Evolutionary conservation across 2,113 vertebrate genomes (phyloP), one percentile per base, ranked within the genome.

Genomic region (rabbit (Oryctolagus cuniculus)): DNA sequence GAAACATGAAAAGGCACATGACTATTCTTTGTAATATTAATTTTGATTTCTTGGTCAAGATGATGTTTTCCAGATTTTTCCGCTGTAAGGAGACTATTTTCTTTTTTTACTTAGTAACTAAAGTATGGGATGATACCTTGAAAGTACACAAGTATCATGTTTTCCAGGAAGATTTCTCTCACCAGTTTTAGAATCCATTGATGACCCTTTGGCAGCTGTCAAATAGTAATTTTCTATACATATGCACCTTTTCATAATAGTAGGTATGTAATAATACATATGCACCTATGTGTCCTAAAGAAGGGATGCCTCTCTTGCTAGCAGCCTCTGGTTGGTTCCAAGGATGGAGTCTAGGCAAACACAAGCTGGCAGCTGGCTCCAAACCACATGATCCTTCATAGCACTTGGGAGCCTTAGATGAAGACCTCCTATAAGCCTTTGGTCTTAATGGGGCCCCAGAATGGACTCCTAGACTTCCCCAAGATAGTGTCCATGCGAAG

Each of bases 1-100:
- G 25, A 74, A 91, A 97, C 31, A 95, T 90, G 36, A 78, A 78
- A 89, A 78, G 13, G 27, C 73, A 66, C 21, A 16, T 25, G 31
- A 73, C 36, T 53, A 89, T 75, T 61, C n/a, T 83, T 44, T 73
- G 17, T 44, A 53, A 82, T 72, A 17, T 66, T 73, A 64, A 58
- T 16, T 75, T 90, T 61, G 29, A 89, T 93, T 70, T 44, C 73
- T 88, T 93, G 67, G 49, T 88, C 78, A 69, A 84, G n/a, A 58
- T 36, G 49, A 70, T n/a, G 67, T 90, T 31, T 34, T 25, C 17
- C 29, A 86, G 63, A 6, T 67, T 85, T 89, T 90, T 67, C 31
- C 17, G 63, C 72, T 61, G 4, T 87, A 69, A 83, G 66, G 34
- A 93, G 49, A 74, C 9, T 38, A 69, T 66, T 87, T 90, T 72